Conservation (phyloP, 2,888 invertebrate species). For the Aelia acuminata region DNA sequence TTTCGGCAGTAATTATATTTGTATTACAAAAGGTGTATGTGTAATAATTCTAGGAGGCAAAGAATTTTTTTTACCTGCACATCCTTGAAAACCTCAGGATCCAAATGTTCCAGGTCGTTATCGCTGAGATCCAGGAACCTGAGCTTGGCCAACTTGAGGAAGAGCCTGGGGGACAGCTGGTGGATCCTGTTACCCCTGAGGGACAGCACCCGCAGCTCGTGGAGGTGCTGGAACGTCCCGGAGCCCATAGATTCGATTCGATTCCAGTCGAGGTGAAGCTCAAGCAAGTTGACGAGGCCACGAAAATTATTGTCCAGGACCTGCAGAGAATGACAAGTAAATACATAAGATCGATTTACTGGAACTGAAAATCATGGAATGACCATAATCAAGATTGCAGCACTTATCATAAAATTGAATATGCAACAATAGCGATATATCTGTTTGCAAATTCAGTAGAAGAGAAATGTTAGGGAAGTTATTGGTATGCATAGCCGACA, state of each 20-base stretch:
- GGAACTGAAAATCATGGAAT: too few species aligned
- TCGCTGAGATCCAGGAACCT: constrained; percentile 81
- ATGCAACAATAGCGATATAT: neutral
- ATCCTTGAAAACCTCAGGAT: constrained; percentile 85
- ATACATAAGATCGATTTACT: too few species aligned
- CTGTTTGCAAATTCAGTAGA: neutral
- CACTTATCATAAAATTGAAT: neutral
- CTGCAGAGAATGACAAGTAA: constrained; percentile 44
- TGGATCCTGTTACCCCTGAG: constrained; percentile 72
- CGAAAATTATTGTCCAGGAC: constrained; percentile 74
- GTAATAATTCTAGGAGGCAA: too few species aligned
- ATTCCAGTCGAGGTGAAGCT: constrained; percentile 82
- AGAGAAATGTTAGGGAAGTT: neutral
- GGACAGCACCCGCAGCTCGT: constrained; percentile 78
- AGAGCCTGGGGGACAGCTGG: constrained; percentile 70
- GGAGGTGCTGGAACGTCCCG: constrained; percentile 82
- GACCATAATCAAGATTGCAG: neutral
- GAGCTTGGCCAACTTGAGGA: constrained; percentile 81
- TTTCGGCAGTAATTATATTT: too few species aligned
- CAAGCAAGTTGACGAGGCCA: constrained; percentile 80
- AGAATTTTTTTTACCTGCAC: constrained; percentile 71
- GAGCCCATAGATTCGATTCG: constrained; percentile 81
- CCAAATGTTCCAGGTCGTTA: constrained; percentile 81
- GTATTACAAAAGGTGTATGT: too few species aligned
- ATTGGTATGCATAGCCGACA: constrained; percentile 14